A percentile compares a stretch with the other conserved stretches of the same genome.
Conservation (phyloP, 2,797 vertebrate species). For the Sitta carolinensis region DNA sequence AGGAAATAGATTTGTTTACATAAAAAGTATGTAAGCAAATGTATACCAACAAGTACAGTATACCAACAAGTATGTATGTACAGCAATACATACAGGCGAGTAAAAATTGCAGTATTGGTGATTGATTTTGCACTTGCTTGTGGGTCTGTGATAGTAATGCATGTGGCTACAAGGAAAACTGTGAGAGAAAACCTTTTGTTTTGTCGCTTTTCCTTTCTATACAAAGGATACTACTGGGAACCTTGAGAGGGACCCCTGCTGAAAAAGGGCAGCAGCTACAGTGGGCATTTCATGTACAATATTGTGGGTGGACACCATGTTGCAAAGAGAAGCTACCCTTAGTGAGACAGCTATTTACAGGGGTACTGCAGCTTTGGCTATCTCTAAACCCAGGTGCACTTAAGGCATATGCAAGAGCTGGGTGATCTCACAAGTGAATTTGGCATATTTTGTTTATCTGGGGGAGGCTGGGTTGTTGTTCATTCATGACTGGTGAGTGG, state of each 20-base stretch:
- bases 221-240: not conserved
- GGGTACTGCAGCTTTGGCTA: not conserved
- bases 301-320: not conserved
- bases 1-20: not conserved
- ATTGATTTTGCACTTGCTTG: not conserved
- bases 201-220: not conserved
- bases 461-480: not conserved
- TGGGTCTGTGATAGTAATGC: not conserved
- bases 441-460: not conserved
- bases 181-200: not conserved
- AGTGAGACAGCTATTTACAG: not conserved
- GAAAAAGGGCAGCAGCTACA: not conserved
- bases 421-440: not conserved
- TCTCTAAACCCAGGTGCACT: not conserved
- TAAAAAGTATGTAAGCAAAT: not conserved
- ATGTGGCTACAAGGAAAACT: not conserved
- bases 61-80: too few species aligned
- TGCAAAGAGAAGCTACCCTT: not conserved
- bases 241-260: not conserved
- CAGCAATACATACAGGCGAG: not conserved
- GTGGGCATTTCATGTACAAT: not conserved
- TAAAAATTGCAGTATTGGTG: not conserved
- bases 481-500: not conserved
- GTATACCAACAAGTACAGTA: not conserved
- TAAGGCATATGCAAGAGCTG: not conserved